Conservation (phyloP, 2,888 invertebrate genomes). For the Gibbula magus region DNA sequence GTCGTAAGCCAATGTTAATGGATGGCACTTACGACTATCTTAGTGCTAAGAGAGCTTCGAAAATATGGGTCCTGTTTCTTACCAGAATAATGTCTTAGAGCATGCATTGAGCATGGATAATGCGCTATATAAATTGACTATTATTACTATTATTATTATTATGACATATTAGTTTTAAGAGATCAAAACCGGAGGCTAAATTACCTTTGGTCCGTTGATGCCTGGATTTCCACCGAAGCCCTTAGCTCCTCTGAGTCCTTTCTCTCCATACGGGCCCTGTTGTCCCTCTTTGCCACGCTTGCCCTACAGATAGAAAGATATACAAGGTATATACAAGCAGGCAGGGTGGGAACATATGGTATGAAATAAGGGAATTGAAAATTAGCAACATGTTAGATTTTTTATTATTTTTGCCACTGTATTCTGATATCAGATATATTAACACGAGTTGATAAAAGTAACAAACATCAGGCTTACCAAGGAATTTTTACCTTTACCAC, state of each 20-base stretch:
- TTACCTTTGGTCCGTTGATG: conserved; percentile 32
- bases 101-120: no score
- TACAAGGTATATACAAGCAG: background rate
- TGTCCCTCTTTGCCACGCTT: conserved; percentile 66
- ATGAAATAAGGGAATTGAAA: background rate
- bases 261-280: conserved; percentile 45
- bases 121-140: no score
- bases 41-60: no score
- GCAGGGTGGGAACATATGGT: background rate
- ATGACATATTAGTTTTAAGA: conserved; percentile 13
- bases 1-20: no score
- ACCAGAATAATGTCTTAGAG: no score
- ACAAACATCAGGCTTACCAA: no score
- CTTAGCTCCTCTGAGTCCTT: conserved; percentile 44
- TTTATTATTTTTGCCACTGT: background rate
- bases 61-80: no score
- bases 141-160: no score
- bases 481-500: no score
- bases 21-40: no score
- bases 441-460: no score
- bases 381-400: background rate
- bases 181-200: background rate
- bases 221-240: conserved; percentile 50
- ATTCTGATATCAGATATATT: no score
- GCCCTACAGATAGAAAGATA: conserved; percentile 48